Base-by-base conservation (phyloP, 2,888 invertebrate species). In the Frankliniella intonsa region DNA sequence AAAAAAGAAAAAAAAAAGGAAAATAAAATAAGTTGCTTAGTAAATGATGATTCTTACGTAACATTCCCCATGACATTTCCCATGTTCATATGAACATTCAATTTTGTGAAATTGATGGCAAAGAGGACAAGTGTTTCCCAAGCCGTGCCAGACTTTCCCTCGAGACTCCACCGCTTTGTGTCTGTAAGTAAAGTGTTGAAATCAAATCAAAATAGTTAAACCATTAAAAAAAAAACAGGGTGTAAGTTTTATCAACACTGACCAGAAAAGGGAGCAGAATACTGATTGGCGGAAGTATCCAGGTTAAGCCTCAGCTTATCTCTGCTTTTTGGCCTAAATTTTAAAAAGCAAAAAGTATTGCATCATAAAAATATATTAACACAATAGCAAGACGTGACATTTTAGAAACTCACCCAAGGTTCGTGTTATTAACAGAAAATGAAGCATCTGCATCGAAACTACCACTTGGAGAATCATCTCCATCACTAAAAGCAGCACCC, bases 1-100 rank as follows among this genome's bases (percentile, higher is more conserved):
- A 69, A 81, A 80, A 22, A n/a, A 83, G 17, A 80, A 38, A n/a
- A 27, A 38, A 22, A 80, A 80, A 65, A 38, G 50, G 76, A 65
- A n/a, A 22, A 22, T 51, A 49, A 50, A 55, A 80, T 22, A 19
- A 80, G 50, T 38, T 38, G 38, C 3, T 38, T 38, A 38, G 38
- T 38, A 5, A 38, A 5, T 38, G 2, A 38, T 38, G 81, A 83
- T 83, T 89, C 90, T 90, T 88, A 95, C 92, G 92, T 92, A 83
- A 98, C 98, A 87, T 98, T 98, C 19, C 99, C 99, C 97, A 99
- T 99, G 0, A 99, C 98, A 87, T 99, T 99, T 79, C 98, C 98
- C 97, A 99, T 99, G 88, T 99, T 99, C 94, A 99, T 98, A 87
- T 97, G 96, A 14, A 99, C 96, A 88, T 98, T 98, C 82, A 99